Conservation (phyloP, 1,140 invertebrate species). For the Micrasema minimum region DNA sequence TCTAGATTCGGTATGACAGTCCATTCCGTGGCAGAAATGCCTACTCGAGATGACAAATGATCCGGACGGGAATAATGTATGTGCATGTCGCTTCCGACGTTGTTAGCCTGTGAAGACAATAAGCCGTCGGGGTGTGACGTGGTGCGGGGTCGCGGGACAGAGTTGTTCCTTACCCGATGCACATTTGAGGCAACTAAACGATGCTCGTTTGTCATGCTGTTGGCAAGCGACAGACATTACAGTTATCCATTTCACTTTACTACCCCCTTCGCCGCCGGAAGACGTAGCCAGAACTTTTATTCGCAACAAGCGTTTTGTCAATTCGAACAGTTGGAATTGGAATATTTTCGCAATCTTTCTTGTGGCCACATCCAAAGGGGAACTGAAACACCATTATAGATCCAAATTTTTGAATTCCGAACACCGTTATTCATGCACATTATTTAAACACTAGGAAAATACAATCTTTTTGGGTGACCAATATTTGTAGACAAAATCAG, state of each 20-base stretch:
- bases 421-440: too few species aligned
- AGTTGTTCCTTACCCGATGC: constrained; percentile 43
- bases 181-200: constrained; percentile 47
- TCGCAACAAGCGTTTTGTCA: constrained; percentile 39
- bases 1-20: constrained; percentile 52
- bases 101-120: constrained; percentile 43
- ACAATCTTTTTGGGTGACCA: too few species aligned
- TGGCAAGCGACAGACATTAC: constrained; percentile 51
- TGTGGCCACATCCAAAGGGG: background rate
- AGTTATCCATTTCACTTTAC: constrained; percentile 46
- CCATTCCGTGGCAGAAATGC: constrained; percentile 37
- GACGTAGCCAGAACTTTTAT: constrained; percentile 41
- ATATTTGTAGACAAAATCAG: too few species aligned
- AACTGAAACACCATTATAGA: too few species aligned
- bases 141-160: constrained; percentile 8
- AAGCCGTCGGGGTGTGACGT: constrained; percentile 12
- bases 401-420: too few species aligned
- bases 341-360: constrained; percentile 36
- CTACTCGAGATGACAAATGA: constrained; percentile 52
- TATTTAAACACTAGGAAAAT: too few species aligned
- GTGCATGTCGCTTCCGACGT: constrained; percentile 41
- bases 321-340: constrained; percentile 31
- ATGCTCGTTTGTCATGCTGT: constrained; percentile 51
- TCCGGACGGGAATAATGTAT: constrained; percentile 48
- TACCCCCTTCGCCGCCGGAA: background rate